phyloP scores from a whole-genome alignment of 2,113 vertebrate species.

The Sturnus vulgaris region DNA sequence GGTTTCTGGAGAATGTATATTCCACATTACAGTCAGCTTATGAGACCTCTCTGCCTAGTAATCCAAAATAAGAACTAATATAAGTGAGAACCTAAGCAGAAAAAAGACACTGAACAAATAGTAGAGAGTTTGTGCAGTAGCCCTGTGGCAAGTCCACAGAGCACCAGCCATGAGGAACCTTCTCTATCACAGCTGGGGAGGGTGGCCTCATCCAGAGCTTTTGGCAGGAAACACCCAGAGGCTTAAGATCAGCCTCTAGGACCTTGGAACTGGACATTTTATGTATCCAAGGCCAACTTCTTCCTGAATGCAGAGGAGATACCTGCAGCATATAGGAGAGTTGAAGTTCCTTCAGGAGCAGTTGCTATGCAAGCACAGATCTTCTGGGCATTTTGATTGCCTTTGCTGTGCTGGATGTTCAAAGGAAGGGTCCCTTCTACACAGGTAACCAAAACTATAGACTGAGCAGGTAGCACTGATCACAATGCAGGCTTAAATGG shows the following conservation, averaged over 20 bases:
- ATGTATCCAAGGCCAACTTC: neutral
- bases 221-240: neutral
- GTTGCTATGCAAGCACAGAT: neutral
- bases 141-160: too few species aligned
- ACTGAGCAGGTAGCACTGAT: neutral
- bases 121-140: neutral
- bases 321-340: neutral
- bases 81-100: neutral
- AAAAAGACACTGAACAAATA: neutral
- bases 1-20: neutral
- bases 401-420: neutral
- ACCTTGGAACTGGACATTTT: neutral
- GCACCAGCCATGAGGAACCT: neutral
- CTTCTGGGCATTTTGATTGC: neutral
- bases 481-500: neutral
- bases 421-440: neutral
- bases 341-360: neutral
- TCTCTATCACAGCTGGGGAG: too few species aligned
- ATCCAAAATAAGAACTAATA: neutral
- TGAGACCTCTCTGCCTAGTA: neutral
- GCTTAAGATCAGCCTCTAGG: accelerated
- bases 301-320: neutral
- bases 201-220: neutral
- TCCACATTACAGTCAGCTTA: neutral
- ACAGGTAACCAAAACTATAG: neutral